Evolutionary conservation across 2,888 invertebrate genomes (phyloP).

Genomic region (Corbicula japonica): DNA sequence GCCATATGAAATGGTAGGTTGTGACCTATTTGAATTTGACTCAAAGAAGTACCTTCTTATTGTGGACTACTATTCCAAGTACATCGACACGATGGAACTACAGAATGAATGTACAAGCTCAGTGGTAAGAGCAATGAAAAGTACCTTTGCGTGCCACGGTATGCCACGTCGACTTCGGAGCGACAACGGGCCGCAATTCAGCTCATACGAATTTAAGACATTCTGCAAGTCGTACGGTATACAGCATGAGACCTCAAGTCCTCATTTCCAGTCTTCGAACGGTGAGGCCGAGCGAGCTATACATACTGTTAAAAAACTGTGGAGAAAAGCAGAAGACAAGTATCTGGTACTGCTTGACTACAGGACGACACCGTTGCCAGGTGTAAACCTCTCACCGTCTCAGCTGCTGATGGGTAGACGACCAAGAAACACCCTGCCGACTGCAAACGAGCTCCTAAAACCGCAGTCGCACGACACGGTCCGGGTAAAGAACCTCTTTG

Average conservation of each 20-base stretch:
- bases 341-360: conserved; percentile 57
- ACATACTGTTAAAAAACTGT: conserved; percentile 67
- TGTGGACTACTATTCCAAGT: conserved; percentile 65
- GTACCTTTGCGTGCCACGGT: conserved; percentile 45
- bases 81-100: conserved; percentile 58
- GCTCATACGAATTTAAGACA: conserved; percentile 25
- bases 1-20: conserved; percentile 53
- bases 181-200: conserved; percentile 64
- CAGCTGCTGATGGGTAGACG: conserved; percentile 65
- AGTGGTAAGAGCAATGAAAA: conserved; percentile 39
- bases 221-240: conserved; percentile 61
- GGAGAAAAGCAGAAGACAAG: conserved; percentile 61
- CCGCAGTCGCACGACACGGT: conserved; percentile 26
- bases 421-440: conserved; percentile 62
- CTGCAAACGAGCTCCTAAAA: conserved; percentile 36
- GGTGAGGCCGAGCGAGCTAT: conserved; percentile 71
- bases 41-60: conserved; percentile 54
- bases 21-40: conserved; percentile 62
- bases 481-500: conserved; percentile 21
- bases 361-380: conserved; percentile 62
- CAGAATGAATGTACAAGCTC: conserved; percentile 21
- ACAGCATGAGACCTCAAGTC: conserved; percentile 64
- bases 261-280: conserved; percentile 65
- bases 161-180: conserved; percentile 45
- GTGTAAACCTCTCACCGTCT: conserved; percentile 52